Conservation (phyloP, 2,797 vertebrate genomes). For the Ceyx erithaca region DNA sequence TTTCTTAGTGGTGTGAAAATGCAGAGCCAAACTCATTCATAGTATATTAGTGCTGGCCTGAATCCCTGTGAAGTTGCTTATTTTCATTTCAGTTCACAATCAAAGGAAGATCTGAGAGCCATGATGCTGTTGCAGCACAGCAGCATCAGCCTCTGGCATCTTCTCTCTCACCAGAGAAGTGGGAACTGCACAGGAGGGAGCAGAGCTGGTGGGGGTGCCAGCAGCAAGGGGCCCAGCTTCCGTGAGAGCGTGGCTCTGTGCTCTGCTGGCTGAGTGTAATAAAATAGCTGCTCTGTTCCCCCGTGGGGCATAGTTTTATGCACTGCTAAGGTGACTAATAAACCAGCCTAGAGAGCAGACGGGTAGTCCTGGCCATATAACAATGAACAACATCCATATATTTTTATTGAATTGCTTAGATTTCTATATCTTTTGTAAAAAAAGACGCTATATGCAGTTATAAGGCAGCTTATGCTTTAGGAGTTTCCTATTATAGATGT, state of each 20-base stretch:
- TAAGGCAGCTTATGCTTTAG: slow-evolving; percentile 3
- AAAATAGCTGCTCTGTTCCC: neutral
- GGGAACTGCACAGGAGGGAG: rapidly evolving
- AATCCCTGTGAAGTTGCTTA: rapidly evolving
- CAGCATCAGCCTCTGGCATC: neutral
- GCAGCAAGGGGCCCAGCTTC: neutral
- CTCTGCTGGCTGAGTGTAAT: neutral
- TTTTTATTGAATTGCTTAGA: neutral
- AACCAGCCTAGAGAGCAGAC: neutral
- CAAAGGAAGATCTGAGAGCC: neutral
- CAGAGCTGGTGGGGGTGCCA: neutral
- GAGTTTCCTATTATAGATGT: slow-evolving; percentile 22
- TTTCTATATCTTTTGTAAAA: neutral
- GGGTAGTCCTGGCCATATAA: neutral
- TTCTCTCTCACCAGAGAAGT: neutral
- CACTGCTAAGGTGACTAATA: neutral
- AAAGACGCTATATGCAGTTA: neutral
- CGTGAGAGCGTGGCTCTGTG: neutral
- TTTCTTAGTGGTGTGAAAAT: neutral
- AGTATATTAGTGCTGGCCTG: neutral
- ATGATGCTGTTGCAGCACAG: neutral
- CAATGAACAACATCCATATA: neutral
- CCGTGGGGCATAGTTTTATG: neutral
- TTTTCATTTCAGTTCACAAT: neutral
- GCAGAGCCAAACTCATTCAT: neutral